Base-by-base conservation (phyloP, 2,888 invertebrate species). In the Caradrina clavipalpis region DNA sequence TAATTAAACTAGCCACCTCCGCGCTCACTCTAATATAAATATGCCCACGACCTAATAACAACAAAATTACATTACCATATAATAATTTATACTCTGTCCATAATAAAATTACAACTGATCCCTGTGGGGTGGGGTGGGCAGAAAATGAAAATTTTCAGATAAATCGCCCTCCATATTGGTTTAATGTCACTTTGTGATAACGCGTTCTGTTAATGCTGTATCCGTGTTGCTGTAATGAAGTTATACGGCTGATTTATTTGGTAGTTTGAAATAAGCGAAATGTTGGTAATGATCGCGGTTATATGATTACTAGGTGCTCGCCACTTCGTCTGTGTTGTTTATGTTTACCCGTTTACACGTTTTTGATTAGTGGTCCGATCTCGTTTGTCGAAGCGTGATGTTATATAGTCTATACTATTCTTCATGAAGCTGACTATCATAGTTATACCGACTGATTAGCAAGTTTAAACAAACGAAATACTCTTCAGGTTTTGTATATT, bases 101-200 rank as follows among this genome's bases (percentile, higher is more conserved):
- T 67, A 73, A 79, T 66, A 62, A 66, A 79, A 76, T 76, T 65
- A 72, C 31, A 74, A 42, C 76, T 39, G 51, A 62, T 54, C 49
- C 76, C 80, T 58, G 47, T 31, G 75, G 79, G 74, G 62, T 59
- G 21, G 26, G 61, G 31, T 13, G 6, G 45, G 17, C 35, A 19
- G 61, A 58, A 65, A 75, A 80, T 80, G 50, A 75, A 69, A 77
- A 75, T 75, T 58, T 59, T 42, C 64, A 55, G 50, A 80, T 77
- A 77, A 64, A 75, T 77, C 69, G 3, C 63, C 7, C 22, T 21
- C 39, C 61, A 26, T 64, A 64, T 77, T 61, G 63, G 54, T 55
- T 51, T 80, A 77, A 75, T 75, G 76, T 55, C 76, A 77, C 69
- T 77, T 80, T 22, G 51, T 69, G 68, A 80, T 77, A 80, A 50